Evolutionary conservation across 2,797 vertebrate genomes (phyloP), one percentile per base, ranked within the genome.

Genomic region (Sebastes iracundus): DNA sequence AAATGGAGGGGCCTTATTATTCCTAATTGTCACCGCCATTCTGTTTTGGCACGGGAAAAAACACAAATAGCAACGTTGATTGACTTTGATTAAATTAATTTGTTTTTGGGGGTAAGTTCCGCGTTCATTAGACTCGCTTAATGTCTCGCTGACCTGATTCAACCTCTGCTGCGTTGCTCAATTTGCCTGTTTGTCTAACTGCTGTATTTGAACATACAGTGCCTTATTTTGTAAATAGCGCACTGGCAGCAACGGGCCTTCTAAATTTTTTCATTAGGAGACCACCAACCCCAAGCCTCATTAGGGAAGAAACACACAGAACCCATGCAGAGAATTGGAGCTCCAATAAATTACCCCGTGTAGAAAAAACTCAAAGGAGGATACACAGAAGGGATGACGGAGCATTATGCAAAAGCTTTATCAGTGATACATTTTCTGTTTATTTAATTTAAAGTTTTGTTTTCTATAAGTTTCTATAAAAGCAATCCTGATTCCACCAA

Each of bases 1-100:
- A 83, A 92, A 84, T 5, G 13, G 22, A 77, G 72, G 52, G 78
- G 63, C 84, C 75, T 88, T 82, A 75, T 93, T 92, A 85, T 73
- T 84, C 60, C 81, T 89, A 91, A 92, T 91, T 87, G 83, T 88
- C 71, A 70, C 32, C 22, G 30, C 66, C 66, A 35, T 75, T 87
- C 46, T 65, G 62, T 67, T 79, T 82, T 84, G 79, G 79, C 86
- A 78, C 74, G 22, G 61, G 58, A 55, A 70, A 84, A 87, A 84
- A 87, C 46, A 67, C 69, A 85, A 87, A 92, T 7, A 69, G 58
- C 85, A 85, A 79, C 66, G 30, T 60, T 90, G 87, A 92, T 78
- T 90, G 87, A 91, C 89, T 90, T 85, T 87, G 85, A 90, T 73
- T 89, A 75, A 89, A 90, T 88, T 49, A 53, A 81, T 89, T 91